Conservation (phyloP, 2,797 vertebrate species). For the Petrocephalus schoutedeni region DNA sequence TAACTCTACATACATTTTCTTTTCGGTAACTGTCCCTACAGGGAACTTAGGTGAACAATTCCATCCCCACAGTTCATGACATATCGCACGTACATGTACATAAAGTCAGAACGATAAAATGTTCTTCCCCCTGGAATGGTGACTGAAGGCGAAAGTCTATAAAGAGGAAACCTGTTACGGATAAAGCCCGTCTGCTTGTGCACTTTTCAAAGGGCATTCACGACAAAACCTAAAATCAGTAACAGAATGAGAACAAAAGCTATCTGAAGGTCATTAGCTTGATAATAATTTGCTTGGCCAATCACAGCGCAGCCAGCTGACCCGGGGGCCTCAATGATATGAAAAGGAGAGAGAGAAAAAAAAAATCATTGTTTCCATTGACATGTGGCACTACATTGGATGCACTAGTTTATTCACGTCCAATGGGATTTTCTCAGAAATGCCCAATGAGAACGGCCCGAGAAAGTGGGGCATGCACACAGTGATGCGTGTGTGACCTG, state of each 20-base stretch:
- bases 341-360: not conserved
- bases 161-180: too few species aligned
- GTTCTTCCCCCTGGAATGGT: too few species aligned
- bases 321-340: not conserved
- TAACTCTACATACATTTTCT: too few species aligned
- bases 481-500: not conserved
- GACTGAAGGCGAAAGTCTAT: too few species aligned
- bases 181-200: not conserved
- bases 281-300: not conserved
- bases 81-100: too few species aligned
- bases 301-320: not conserved
- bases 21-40: too few species aligned
- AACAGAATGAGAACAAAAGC: not conserved
- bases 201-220: not conserved
- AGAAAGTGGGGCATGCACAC: not conserved
- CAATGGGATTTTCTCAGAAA: not conserved
- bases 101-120: too few species aligned
- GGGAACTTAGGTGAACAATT: too few species aligned
- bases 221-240: not conserved
- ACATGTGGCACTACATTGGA: not conserved
- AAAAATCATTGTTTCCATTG: not conserved
- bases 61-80: too few species aligned
- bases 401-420: not conserved
- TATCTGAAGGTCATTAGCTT: not conserved
- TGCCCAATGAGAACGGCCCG: not conserved